Conservation (phyloP, 2,113 vertebrate genomes). For the Nothocercus julius region DNA sequence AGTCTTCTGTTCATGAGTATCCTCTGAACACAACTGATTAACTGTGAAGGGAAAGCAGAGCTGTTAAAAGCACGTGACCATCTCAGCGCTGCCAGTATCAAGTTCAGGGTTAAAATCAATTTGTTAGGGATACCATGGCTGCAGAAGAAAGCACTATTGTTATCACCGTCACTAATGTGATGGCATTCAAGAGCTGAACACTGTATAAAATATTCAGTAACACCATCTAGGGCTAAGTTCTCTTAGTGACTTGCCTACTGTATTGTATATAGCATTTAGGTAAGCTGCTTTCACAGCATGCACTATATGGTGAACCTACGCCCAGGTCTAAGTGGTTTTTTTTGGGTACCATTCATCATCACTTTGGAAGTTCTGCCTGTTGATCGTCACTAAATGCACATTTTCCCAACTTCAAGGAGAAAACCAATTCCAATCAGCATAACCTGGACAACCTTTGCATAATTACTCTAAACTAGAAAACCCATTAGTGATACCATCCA, state of each 20-base stretch:
- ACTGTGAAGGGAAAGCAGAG: slow-evolving; percentile 78
- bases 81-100: slow-evolving; percentile 42
- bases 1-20: slow-evolving; percentile 94
- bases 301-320: slow-evolving; percentile 22
- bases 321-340: slow-evolving; percentile 57
- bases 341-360: slow-evolving; percentile 50
- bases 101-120: slow-evolving; percentile 76
- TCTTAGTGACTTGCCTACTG: slow-evolving; percentile 59
- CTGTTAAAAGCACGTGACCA: neutral
- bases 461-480: slow-evolving; percentile 48
- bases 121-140: slow-evolving; percentile 54
- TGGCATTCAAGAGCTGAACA: slow-evolving; percentile 64
- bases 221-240: slow-evolving; percentile 47
- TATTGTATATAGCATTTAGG: slow-evolving; percentile 30
- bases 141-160: slow-evolving; percentile 59
- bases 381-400: neutral
- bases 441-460: slow-evolving; percentile 32
- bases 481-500: neutral
- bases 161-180: slow-evolving; percentile 74
- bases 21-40: slow-evolving; percentile 96
- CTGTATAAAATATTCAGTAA: slow-evolving; percentile 71
- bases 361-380: slow-evolving; percentile 39
- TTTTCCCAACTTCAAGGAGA: slow-evolving; percentile 35
- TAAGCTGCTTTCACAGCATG: slow-evolving; percentile 45
- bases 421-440: slow-evolving; percentile 38